These are phyloP conservation scores for Xestia sexstrigata DNA, from an alignment of 2,888 invertebrate genomes.

Conservation along the genomic window DNA sequence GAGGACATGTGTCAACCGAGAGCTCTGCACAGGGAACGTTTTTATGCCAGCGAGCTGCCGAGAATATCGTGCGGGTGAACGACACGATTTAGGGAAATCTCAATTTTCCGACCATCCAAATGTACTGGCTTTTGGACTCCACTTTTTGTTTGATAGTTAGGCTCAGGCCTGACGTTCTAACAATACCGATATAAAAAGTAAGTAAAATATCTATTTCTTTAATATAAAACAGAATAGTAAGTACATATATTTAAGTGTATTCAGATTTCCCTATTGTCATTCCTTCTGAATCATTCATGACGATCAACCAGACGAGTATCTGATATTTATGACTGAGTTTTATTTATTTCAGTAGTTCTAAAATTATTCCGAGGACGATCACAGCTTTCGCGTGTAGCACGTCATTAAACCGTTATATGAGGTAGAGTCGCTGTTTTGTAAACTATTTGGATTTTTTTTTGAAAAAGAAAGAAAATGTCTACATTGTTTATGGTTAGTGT, in stretches of 20 bases:
- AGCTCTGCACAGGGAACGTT: constrained; percentile 72
- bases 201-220: constrained; percentile 13
- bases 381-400: constrained; percentile 39
- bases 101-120: constrained; percentile 49
- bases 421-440: constrained; percentile 15
- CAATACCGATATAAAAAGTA: constrained; percentile 27
- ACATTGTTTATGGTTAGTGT: constrained; percentile 14
- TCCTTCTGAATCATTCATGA: constrained; percentile 63
- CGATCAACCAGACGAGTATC: constrained; percentile 44
- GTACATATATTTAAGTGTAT: constrained; percentile 37
- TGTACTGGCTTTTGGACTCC: constrained; percentile 34
- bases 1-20: constrained; percentile 82
- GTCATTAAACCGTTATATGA: constrained; percentile 35
- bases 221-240: constrained; percentile 28
- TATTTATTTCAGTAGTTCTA: constrained; percentile 52
- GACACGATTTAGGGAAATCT: constrained; percentile 61
- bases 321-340: constrained; percentile 52
- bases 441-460: constrained; percentile 35
- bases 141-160: constrained; percentile 54
- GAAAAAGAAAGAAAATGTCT: neutral
- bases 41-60: constrained; percentile 69
- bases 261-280: constrained; percentile 53
- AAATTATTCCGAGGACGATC: constrained; percentile 42
- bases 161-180: neutral
- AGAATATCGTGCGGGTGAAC: constrained; percentile 62